These are phyloP conservation scores for Lepidochrysops patricia DNA, from an alignment of 2,888 invertebrate genomes.

Conservation along the genomic window DNA sequence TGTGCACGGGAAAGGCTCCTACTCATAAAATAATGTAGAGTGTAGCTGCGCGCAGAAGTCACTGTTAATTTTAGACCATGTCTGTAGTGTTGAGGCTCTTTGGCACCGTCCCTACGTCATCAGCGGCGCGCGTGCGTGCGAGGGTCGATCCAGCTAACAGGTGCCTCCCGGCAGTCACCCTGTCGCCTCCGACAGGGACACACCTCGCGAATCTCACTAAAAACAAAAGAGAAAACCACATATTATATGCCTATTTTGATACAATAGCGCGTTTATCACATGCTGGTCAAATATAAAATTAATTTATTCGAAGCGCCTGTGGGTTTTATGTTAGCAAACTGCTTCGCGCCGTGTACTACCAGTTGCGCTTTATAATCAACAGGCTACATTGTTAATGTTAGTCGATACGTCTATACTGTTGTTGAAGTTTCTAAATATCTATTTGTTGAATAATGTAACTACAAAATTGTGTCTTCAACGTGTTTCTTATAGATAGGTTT, in stretches of 20 bases:
- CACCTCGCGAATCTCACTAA: conserved; percentile 26
- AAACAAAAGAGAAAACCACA: conserved; percentile 27
- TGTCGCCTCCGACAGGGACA: conserved; percentile 38
- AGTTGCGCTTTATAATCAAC: conserved; percentile 53
- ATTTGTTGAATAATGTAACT: conserved; percentile 17
- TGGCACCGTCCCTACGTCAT: conserved; percentile 55
- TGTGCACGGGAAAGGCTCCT: no score
- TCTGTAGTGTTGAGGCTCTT: conserved; percentile 33
- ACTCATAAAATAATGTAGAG: no score
- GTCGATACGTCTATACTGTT: conserved; percentile 28
- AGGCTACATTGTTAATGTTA: conserved; percentile 34
- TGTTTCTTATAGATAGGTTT: not conserved
- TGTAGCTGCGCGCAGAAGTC: no score
- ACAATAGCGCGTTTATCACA: conserved; percentile 33
- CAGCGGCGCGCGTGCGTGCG: conserved; percentile 67
- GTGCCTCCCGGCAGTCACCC: conserved; percentile 64
- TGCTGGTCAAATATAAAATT: conserved; percentile 19
- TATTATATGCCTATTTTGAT: conserved; percentile 39
- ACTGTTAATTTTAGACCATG: not conserved
- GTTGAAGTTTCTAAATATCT: conserved; percentile 32
- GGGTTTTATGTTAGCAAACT: conserved; percentile 29
- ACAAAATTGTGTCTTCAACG: conserved; percentile 6
- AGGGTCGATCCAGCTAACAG: conserved; percentile 70
- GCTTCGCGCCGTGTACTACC: conserved; percentile 21
- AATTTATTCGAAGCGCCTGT: conserved; percentile 31